Evolutionary conservation across 2,888 invertebrate genomes (phyloP).

Genomic region (Hypena proboscidalis): DNA sequence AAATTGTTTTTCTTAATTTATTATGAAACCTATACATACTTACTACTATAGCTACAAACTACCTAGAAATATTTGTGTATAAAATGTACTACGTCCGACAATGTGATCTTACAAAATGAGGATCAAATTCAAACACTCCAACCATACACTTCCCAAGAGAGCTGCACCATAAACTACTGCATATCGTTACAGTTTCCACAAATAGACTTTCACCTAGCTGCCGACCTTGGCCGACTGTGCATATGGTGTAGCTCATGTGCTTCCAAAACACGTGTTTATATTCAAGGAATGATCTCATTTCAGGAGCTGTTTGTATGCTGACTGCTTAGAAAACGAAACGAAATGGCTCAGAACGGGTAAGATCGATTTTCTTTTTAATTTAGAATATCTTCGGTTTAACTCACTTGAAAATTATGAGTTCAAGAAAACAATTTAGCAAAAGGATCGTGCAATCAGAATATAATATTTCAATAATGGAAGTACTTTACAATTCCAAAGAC

Average conservation of each 20-base stretch:
- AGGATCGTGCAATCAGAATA: neutral
- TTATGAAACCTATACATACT: no score
- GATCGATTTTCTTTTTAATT: slow-evolving; percentile 19
- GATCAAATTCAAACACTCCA: no score
- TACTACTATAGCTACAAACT: no score
- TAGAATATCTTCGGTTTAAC: neutral
- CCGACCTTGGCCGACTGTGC: slow-evolving; percentile 46
- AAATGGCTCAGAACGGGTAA: slow-evolving; percentile 78
- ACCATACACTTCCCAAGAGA: neutral
- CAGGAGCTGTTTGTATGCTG: slow-evolving; percentile 49
- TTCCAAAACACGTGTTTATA: slow-evolving; percentile 54
- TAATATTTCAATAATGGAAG: neutral
- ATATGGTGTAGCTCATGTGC: slow-evolving; percentile 45
- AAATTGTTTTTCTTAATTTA: no score
- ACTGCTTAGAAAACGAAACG: slow-evolving; percentile 38
- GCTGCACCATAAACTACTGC: slow-evolving; percentile 3
- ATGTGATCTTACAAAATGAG: no score
- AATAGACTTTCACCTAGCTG: slow-evolving; percentile 45
- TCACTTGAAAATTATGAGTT: neutral
- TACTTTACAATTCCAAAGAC: slow-evolving; percentile 19
- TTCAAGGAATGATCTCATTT: slow-evolving; percentile 61
- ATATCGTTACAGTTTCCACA: slow-evolving; percentile 37
- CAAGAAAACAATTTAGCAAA: neutral
- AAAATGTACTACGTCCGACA: no score
- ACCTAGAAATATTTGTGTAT: no score